Evolutionary conservation across 2,113 vertebrate species (phyloP).

Genomic region (Camelus bactrianus): DNA sequence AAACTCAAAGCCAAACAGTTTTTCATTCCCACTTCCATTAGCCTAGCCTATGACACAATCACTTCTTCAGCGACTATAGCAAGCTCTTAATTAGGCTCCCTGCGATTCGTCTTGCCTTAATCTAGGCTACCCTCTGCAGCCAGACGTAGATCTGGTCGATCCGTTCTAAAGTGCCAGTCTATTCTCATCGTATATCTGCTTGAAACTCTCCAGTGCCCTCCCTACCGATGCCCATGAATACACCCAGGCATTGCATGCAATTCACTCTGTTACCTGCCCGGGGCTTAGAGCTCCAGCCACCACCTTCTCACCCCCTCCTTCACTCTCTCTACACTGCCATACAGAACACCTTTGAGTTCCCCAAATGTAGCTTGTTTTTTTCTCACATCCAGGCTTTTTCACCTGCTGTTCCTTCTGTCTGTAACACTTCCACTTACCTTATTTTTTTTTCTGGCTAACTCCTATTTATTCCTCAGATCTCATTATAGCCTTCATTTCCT

Average conservation of each 20-base stretch:
- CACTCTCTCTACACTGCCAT: background rate
- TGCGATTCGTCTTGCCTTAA: background rate
- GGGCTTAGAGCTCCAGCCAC: background rate
- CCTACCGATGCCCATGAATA: background rate
- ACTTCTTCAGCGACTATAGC: background rate
- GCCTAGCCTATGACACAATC: background rate
- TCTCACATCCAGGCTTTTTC: background rate
- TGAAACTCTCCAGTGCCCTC: background rate
- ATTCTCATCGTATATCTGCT: background rate
- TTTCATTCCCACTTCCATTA: background rate
- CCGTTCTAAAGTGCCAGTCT: background rate
- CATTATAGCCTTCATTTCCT: background rate
- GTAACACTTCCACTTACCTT: background rate
- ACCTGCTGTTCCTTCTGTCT: conserved; percentile 4
- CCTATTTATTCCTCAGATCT: conserved; percentile 29
- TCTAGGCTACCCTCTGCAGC: background rate
- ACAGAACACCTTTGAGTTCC: background rate
- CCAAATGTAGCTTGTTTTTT: background rate
- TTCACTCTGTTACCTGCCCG: background rate
- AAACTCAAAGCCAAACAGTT: conserved; percentile 37
- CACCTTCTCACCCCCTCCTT: background rate
- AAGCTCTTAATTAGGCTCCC: conserved; percentile 1
- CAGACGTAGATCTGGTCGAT: background rate
- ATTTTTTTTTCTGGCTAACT: background rate
- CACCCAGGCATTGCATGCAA: background rate